Percentiles rank a stretch among this genome's conserved stretches.
These are phyloP conservation scores for Bombus superbus DNA, from an alignment of 1,140 invertebrate species.

Conservation along the genomic window DNA sequence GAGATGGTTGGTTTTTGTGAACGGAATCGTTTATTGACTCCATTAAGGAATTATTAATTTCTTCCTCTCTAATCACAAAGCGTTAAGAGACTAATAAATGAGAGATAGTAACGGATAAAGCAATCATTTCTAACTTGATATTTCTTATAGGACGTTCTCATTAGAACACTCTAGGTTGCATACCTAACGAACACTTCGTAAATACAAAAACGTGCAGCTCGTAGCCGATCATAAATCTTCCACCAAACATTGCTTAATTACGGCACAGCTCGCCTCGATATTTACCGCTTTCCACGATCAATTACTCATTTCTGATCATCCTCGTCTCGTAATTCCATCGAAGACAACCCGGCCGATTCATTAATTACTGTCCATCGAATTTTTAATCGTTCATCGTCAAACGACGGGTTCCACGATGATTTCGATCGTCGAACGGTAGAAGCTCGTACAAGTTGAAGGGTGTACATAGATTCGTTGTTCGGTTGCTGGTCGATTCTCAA, in stretches of 20 bases:
- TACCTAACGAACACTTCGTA: background rate
- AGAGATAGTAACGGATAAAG: background rate
- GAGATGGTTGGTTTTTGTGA: too few species aligned
- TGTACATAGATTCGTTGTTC: constrained; percentile 29
- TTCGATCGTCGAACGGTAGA: background rate
- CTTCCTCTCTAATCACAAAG: background rate
- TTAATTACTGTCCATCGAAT: constrained; percentile 16
- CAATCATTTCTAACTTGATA: background rate
- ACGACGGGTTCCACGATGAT: background rate
- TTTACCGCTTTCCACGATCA: constrained; percentile 5
- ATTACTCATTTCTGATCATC: constrained; percentile 23
- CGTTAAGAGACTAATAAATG: background rate
- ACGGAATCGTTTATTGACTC: too few species aligned
- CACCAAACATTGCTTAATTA: constrained; percentile 22
- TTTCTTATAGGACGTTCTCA: background rate
- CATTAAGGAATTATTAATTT: too few species aligned
- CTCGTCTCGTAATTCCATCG: background rate
- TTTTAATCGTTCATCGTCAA: constrained; percentile 23
- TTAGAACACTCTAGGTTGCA: background rate
- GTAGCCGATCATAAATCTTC: constrained; percentile 10
- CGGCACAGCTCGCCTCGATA: background rate
- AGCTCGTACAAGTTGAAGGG: background rate
- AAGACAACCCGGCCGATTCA: background rate
- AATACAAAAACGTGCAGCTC: constrained; percentile 10
- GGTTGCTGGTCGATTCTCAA: constrained; percentile 8